Evolutionary conservation across 1,140 invertebrate genomes (phyloP).

Genomic region (Atta cephalotes): DNA sequence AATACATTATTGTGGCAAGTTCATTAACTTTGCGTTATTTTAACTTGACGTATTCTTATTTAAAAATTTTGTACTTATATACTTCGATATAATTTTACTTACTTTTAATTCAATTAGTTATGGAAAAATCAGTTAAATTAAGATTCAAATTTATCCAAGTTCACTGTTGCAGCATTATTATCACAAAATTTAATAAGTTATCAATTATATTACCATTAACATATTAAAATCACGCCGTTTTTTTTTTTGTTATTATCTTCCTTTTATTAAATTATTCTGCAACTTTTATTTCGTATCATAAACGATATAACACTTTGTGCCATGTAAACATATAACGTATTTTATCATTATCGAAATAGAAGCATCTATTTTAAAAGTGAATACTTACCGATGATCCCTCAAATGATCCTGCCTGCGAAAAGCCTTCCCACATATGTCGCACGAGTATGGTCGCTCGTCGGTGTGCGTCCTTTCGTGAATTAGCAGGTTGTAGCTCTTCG

Average conservation of each 20-base stretch:
- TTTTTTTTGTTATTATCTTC: background rate
- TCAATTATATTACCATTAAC: background rate
- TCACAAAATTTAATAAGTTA: background rate
- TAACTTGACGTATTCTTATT: background rate
- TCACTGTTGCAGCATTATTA: background rate
- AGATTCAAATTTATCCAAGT: background rate
- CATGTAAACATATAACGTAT: background rate
- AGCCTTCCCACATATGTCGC: slow-evolving; percentile 98
- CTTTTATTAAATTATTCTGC: background rate
- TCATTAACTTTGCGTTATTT: background rate
- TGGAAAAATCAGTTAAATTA: background rate
- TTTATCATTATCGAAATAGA: background rate
- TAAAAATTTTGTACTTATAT: background rate
- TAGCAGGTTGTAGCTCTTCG: slow-evolving; percentile 98
- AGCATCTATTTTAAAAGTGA: background rate
- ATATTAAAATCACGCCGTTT: background rate
- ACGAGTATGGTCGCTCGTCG: slow-evolving; percentile 97
- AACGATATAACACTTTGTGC: background rate
- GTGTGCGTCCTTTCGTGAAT: slow-evolving; percentile 98
- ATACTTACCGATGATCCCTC: slow-evolving; percentile 93
- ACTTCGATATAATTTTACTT: background rate
- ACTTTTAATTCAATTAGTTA: background rate
- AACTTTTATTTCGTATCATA: background rate
- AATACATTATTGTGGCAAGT: background rate
- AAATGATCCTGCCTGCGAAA: slow-evolving; percentile 98